Base-by-base conservation (phyloP, 2,797 vertebrate species). In the Coreius guichenoti region DNA sequence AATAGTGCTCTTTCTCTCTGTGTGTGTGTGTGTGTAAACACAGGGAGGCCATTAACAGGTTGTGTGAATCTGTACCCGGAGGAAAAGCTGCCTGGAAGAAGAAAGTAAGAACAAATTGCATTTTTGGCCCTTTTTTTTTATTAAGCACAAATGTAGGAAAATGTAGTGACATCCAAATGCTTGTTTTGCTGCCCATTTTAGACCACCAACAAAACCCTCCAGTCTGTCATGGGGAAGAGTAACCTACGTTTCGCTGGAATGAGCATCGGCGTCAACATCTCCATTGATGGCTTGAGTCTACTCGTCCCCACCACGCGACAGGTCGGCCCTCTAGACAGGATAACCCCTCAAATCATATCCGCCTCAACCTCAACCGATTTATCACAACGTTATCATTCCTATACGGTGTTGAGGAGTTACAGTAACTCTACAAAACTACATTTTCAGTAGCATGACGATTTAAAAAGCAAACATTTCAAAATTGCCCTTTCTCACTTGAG, bases 21-120 rank as follows among this genome's bases (percentile, higher is more conserved):
- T 76, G 58, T 69, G 7, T 45, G 26, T 76, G 5, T 82, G 29
- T 65, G 17, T 84, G 23, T 72, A 19, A 83, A 16, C 89, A 65
- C 92, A 99, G 98, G 92, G 98, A 99, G 89, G 98, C 98, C 92
- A 99, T 99, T 95, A 99, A 98, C 92, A 96, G 97, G 77, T 94
- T 99, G 2, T 98, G 98, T 1, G 98, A 99, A 86, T 95, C 95
- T 0, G 98, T 99, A 81, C 98, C 98, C 0, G 98, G 98, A 0
- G 94, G 97, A 81, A 97, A 96, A 84, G 96, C 97, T 67, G 95
- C 95, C 39, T 99, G 98, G 98, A 97, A 96, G 92, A 99, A 95
- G 91, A 99, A 99, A 96, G 98, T 99, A 63, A 88, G 80, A 23
- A 61, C 14, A 54, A 54, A 26, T 36, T 43, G 8, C 14, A 26